Evolutionary conservation across 2,888 invertebrate species (phyloP), one percentile per base, ranked within the genome.

Genomic region (Pollenia labialis): DNA sequence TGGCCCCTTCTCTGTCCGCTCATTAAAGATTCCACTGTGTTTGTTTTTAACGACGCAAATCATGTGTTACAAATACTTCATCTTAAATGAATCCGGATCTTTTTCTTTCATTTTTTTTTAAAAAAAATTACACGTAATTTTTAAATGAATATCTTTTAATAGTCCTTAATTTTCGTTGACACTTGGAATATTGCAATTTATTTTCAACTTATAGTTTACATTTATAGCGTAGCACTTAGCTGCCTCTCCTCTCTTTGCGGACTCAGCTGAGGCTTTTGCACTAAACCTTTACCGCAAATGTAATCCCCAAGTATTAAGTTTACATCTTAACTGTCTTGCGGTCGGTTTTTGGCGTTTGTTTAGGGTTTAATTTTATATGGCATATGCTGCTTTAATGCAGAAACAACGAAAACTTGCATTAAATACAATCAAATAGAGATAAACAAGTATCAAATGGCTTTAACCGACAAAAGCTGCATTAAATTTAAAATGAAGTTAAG

Each of bases 281-380:
- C 48, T 69, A n/a, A 60, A 69, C 14, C 4, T 32, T 32, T 32
- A 11, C 58, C 11, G n/a, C 46, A 44, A 80, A 62, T 23, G 48
- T 4, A 44, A 60, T 60, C 16, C 40, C 68, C 46, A 32, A 62
- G 52, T 80, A 80, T 80, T 71, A 44, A 80, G 71, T 80, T 80
- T 52, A 52, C 69, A 80, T 23, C 71, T 80, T 80, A 80, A 71
- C 52, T 80, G 62, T 52, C 62, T 71, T 69, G 79, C 16, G 80
- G 71, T 80, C 16, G 62, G 23, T 52, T 71, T 52, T 71, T 71
- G 12, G 60, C 52, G 69, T 44, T 80, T 80, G 52, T 16, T 80
- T 62, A 52, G 42, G 79, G 52, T 54, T 80, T 71, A 52, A 52
- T 52, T 62, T 80, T 54, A 12, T 52, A 50, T 71, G 23, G 12